Conservation (phyloP, 2,888 invertebrate genomes). For the Cremastobaeus sp. region DNA sequence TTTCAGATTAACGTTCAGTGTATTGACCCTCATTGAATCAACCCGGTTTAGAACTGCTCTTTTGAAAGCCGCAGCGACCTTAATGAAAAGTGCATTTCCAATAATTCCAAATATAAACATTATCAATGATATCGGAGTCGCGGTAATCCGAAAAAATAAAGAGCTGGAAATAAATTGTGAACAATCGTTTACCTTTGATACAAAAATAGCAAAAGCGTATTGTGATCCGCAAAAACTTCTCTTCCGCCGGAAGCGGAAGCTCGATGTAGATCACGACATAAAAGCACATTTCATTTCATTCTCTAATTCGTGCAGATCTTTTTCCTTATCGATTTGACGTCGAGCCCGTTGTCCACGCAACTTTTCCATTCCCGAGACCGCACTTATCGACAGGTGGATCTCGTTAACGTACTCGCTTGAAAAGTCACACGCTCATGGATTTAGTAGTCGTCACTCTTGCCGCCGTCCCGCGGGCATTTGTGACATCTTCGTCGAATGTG, state of each 20-base stretch:
- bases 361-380: conserved; percentile 51
- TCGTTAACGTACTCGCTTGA: conserved; percentile 42
- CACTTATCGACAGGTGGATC: conserved; percentile 60
- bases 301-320: conserved; percentile 32
- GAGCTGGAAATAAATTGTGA: too few species aligned
- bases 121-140: too few species aligned
- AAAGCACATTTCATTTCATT: conserved; percentile 23
- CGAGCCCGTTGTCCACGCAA: conserved; percentile 34
- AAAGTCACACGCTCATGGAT: conserved; percentile 57
- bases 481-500: conserved; percentile 54
- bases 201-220: background rate
- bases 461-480: conserved; percentile 25
- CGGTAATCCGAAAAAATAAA: too few species aligned
- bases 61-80: too few species aligned
- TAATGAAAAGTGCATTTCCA: too few species aligned
- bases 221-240: background rate
- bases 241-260: conserved; percentile 6
- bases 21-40: too few species aligned
- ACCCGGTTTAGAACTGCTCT: too few species aligned
- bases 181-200: too few species aligned
- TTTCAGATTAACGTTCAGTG: conserved; percentile 3
- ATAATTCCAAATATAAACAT: too few species aligned
- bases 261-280: conserved; percentile 19
- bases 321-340: conserved; percentile 38
- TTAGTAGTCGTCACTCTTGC: conserved; percentile 42